Conservation (phyloP, 1,140 invertebrate species). For the Heliconius hewitsoni region DNA sequence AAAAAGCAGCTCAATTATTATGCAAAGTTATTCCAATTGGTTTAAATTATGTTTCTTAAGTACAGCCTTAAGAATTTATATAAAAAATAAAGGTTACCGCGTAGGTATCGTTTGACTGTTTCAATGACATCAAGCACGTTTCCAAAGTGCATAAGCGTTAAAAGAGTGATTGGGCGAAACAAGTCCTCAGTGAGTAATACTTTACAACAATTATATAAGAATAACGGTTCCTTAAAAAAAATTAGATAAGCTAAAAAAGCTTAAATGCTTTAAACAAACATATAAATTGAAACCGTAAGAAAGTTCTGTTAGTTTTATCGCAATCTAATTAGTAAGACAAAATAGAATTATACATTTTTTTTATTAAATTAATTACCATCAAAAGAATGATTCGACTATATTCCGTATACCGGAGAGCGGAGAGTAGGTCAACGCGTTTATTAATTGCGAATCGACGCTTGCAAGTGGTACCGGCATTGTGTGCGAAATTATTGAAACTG, state of each 20-base stretch:
- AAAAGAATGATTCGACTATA: constrained; percentile 62
- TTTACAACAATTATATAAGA: background rate
- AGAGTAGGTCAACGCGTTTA: constrained; percentile 70
- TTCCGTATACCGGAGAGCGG: constrained; percentile 51
- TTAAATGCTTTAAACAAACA: background rate
- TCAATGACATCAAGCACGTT: constrained; percentile 29
- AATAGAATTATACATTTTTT: background rate
- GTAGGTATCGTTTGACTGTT: constrained; percentile 29
- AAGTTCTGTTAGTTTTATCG: background rate
- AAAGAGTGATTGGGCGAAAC: constrained; percentile 11
- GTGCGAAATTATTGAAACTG: constrained; percentile 63
- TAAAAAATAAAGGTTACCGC: constrained; percentile 34
- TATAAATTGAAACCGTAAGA: background rate
- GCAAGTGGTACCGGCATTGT: constrained; percentile 68
- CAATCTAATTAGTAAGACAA: background rate
- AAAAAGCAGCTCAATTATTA: background rate
- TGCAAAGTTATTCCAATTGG: background rate
- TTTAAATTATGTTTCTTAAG: background rate
- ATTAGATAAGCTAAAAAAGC: background rate
- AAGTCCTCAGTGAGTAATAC: background rate
- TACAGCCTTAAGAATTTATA: constrained; percentile 17
- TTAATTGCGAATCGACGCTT: constrained; percentile 71
- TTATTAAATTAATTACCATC: constrained; percentile 60
- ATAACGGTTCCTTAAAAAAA: background rate
- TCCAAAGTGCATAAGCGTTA: constrained; percentile 20